Conservation (phyloP, 2,113 vertebrate species). For the Ceyx melanurus region DNA sequence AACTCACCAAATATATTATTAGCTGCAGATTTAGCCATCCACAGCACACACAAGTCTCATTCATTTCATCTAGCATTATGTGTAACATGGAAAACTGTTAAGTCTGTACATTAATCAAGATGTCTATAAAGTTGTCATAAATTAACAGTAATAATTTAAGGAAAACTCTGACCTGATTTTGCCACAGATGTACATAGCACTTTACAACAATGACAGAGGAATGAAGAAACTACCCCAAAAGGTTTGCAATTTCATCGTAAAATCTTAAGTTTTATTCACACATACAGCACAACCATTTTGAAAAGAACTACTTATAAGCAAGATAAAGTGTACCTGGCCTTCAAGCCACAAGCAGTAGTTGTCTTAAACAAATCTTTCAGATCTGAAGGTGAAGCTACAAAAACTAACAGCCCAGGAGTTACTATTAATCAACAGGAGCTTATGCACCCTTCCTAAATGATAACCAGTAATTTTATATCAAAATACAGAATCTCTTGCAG, state of each 20-base stretch:
- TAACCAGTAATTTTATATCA: background rate
- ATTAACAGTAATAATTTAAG: background rate
- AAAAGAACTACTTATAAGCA: slow-evolving; percentile 2
- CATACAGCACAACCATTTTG: background rate
- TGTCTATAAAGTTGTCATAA: background rate
- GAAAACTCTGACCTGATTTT: background rate
- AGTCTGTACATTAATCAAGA: background rate
- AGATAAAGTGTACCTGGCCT: background rate
- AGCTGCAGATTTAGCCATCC: background rate
- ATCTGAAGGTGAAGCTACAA: background rate
- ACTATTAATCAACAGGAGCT: background rate
- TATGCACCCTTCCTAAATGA: background rate
- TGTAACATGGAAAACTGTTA: background rate
- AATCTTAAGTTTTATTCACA: background rate
- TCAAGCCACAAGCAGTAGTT: background rate
- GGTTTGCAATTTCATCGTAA: background rate
- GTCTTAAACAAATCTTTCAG: background rate
- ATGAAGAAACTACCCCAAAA: background rate
- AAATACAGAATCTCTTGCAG: background rate
- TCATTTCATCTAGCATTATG: background rate
- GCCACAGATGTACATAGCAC: background rate
- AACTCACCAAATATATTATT: background rate
- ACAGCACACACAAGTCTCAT: background rate
- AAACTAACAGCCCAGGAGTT: background rate
- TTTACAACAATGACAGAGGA: background rate